A percentile compares a stretch with the other conserved stretches of the same genome.
Conservation (phyloP, 2,113 vertebrate species). For the Dipodomys spectabilis region DNA sequence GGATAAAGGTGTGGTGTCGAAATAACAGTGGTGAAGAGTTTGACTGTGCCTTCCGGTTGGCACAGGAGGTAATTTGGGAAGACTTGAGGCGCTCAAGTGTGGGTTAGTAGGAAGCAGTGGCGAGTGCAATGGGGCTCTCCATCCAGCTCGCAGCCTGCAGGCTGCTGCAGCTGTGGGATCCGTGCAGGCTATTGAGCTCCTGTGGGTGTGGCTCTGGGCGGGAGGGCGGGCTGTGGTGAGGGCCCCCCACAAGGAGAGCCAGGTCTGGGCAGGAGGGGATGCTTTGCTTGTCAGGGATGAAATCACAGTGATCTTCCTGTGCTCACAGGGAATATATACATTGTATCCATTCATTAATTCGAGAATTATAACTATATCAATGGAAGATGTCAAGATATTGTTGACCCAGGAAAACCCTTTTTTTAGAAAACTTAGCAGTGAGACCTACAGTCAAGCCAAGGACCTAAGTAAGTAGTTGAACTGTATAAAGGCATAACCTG, state of each 20-base stretch:
- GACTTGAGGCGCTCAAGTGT: not conserved
- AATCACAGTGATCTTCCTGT: not conserved
- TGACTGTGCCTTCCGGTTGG: constrained; percentile 96
- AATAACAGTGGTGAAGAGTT: constrained; percentile 97
- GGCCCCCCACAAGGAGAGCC: accelerated
- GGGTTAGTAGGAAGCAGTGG: accelerated
- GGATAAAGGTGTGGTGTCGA: constrained; percentile 97
- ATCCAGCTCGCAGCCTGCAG: accelerated
- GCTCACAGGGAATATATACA: constrained; percentile 95
- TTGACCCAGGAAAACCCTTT: constrained; percentile 98
- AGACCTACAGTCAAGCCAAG: constrained; percentile 93
- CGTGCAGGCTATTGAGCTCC: accelerated
- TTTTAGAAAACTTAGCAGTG: constrained; percentile 93
- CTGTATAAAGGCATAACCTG: accelerated
- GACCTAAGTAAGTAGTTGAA: constrained; percentile 88
- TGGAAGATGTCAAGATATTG: constrained; percentile 97
- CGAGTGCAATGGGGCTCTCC: accelerated
- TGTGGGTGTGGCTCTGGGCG: not conserved
- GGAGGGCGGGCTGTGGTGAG: not conserved
- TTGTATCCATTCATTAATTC: constrained; percentile 96
- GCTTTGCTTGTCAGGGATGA: no score
- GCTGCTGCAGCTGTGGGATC: no score
- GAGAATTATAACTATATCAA: constrained; percentile 91
- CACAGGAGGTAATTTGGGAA: constrained; percentile 93
- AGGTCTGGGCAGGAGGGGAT: no score